These are phyloP conservation scores for Grus americana DNA, from an alignment of 2,113 vertebrate species.

Conservation along the genomic window DNA sequence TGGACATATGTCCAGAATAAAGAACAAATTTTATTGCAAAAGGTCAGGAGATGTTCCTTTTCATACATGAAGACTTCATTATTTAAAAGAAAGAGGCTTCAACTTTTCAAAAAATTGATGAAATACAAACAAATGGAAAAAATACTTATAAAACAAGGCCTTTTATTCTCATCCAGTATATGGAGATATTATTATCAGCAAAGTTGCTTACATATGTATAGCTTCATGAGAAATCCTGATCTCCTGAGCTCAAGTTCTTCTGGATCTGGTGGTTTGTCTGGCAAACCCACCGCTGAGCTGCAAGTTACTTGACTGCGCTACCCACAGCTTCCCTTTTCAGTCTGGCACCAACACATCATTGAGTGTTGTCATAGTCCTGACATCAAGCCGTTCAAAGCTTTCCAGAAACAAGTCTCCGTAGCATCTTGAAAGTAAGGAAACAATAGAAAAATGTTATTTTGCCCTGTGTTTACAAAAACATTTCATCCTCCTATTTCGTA, in stretches of 20 bases:
- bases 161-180: background rate
- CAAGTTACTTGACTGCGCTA: background rate
- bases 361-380: background rate
- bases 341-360: rapidly evolving
- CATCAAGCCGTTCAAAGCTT: background rate
- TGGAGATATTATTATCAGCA: background rate
- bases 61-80: background rate
- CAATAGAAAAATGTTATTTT: background rate
- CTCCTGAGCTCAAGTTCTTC: background rate
- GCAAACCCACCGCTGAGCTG: background rate
- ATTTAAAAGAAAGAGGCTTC: background rate
- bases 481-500: background rate
- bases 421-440: background rate
- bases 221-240: background rate
- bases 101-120: background rate
- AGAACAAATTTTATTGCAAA: background rate
- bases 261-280: background rate
- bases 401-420: background rate
- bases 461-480: background rate
- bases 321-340: background rate
- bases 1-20: background rate
- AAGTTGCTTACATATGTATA: background rate
- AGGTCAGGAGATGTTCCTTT: background rate
- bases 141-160: background rate
- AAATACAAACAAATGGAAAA: background rate